Base-by-base conservation (phyloP, 2,888 invertebrate genomes). In the Lottia gigantea region DNA sequence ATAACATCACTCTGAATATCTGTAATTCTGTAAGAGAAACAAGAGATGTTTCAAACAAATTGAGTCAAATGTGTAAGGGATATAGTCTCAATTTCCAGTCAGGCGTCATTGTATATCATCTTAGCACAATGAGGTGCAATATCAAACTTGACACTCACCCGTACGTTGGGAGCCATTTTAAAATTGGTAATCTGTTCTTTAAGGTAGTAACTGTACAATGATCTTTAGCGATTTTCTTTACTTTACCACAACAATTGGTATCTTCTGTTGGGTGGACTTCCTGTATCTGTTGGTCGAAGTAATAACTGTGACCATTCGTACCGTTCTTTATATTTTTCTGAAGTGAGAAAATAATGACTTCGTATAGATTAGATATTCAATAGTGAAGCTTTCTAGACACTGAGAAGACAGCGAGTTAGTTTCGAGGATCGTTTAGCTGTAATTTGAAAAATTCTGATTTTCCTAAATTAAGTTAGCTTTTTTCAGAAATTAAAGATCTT, bases 1-100 rank as follows among this genome's bases (percentile, higher is more conserved):
- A 97, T 95, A 64, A 94, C 85, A 90, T 97, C 97, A 73, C 94
- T 93, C 66, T 95, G 86, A 0, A 94, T 91, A 88, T 94, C 93
- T 75, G 93, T 92, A 0, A 92, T 90, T 81, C 92, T 92, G 88
- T 64, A 80, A 80, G 23, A 71, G n/a, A 66, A 15, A 23, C 16
- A 61, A 15, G 25, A 25, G 19, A 61, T 23, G 2, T n/a, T 46
- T 23, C 7, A 55, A 55, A 15, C 55, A 19, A 40, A 40, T 8
- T 40, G 40, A 40, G 40, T 40, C 40, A 40, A 40, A 6, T 40
- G 7, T 40, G 2, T 11, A 8, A 40, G 6, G 6, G 11, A 1
- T 8, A 40, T 40, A 40, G 40, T 40, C 40, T 1, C 40, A 40
- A 40, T 6, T 8, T 40, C 40, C n/a, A 23, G n/a, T n/a, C n/a